phyloP scores from a whole-genome alignment of 2,113 vertebrate species.

The Rattus rattus region DNA sequence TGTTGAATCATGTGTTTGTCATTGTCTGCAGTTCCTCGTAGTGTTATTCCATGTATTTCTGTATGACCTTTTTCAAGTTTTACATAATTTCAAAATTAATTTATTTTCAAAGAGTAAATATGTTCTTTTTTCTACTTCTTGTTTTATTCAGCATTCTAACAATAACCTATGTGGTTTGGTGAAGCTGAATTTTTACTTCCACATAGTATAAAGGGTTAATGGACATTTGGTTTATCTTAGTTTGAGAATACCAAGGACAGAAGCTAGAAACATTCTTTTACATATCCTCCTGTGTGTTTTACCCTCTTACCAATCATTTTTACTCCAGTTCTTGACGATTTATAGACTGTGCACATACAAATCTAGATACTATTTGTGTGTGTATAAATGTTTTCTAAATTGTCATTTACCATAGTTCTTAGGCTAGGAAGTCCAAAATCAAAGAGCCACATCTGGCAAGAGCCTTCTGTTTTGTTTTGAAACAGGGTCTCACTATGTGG shows the following conservation, averaged over 20 bases:
- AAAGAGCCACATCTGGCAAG: neutral
- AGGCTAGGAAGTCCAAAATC: neutral
- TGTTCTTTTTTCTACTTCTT: neutral
- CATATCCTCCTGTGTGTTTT: neutral
- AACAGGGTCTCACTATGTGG: neutral
- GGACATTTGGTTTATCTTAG: neutral
- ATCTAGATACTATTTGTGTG: neutral
- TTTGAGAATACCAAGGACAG: neutral
- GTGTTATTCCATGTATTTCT: conserved; percentile 4
- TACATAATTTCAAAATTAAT: neutral
- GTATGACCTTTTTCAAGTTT: neutral
- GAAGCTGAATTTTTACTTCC: neutral
- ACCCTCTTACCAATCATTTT: neutral
- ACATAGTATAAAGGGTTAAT: neutral
- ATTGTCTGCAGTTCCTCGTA: neutral
- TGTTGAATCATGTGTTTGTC: neutral
- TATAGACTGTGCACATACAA: neutral
- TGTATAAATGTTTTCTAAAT: conserved; percentile 21
- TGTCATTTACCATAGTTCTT: neutral
- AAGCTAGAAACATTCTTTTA: neutral
- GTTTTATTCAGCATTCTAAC: neutral
- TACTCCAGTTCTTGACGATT: conserved; percentile 26
- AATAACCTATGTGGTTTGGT: neutral
- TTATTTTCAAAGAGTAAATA: neutral
- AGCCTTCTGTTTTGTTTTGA: neutral